Percentiles rank a stretch among this genome's conserved stretches.
phyloP scores from a whole-genome alignment of 2,888 invertebrate species.

The Drosophila anceps region DNA sequence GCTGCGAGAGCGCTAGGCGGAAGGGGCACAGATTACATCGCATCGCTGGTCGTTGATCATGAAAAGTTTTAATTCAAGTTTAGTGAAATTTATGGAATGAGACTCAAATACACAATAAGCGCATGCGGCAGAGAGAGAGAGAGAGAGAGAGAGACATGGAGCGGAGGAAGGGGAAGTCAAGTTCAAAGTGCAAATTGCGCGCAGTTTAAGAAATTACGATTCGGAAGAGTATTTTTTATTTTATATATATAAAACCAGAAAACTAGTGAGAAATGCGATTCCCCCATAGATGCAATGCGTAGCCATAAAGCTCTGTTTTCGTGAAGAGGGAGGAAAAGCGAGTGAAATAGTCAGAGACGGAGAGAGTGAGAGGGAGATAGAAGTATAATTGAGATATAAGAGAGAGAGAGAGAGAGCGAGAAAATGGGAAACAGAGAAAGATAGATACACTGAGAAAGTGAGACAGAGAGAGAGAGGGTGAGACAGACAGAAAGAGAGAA shows the following conservation, averaged over 20 bases:
- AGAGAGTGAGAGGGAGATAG: background rate
- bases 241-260: slow-evolving; percentile 10
- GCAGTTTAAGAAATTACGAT: background rate
- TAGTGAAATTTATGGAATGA: slow-evolving; percentile 69
- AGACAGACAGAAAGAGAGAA: background rate
- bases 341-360: background rate
- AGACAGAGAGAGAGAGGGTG: too few species aligned
- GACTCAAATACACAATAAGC: background rate
- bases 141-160: background rate
- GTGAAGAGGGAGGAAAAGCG: background rate
- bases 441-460: background rate
- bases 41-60: slow-evolving; percentile 72
- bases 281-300: background rate
- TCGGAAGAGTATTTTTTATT: background rate
- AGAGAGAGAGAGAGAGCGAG: background rate
- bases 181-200: slow-evolving; percentile 36
- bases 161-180: slow-evolving; percentile 14
- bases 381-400: background rate
- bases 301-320: background rate
- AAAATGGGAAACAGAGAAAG: accelerated
- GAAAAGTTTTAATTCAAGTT: slow-evolving; percentile 80
- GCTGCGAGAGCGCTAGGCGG: background rate
- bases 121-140: background rate
- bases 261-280: background rate
- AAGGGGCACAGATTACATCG: slow-evolving; percentile 52